Evolutionary conservation across 2,113 vertebrate genomes (phyloP), one percentile per base, ranked within the genome.

Genomic region (Hydrolagus affinis): DNA sequence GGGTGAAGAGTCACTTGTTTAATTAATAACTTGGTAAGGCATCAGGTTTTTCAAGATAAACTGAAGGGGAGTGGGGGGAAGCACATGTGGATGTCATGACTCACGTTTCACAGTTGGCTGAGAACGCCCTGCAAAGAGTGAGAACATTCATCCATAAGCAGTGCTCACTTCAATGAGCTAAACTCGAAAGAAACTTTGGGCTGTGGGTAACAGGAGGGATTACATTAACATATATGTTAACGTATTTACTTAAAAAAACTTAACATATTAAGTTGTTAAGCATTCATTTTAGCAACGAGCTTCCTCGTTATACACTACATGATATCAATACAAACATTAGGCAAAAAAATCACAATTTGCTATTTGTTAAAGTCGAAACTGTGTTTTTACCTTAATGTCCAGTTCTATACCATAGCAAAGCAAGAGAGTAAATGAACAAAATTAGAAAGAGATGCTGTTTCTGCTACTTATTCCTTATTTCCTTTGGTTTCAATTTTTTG

Each of bases 31-130:
- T 19, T 23, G 28, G 15, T 83, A 2, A 32, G 56, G 28, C 32
- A 56, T 83, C 62, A 83, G 62, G 78, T 83, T 64, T 30, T 74
- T 86, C 64, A 78, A 75, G 62, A 76, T 8, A 66, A 57, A 70
- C 21, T 21, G 23, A 32, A 21, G 77, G 68, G 71, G 71, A 76
- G 75, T 59, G 75, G 87, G 85, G 86, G 56, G 85, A 57, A 60
- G 87, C 87, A 89, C 92, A 91, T 89, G 92, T 92, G 91, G 86
- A 87, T 90, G 91, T 90, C 89, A 90, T 74, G 86, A 87, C 87
- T 78, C 88, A 87, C 71, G 25, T 86, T 92, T 92, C 90, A 91
- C 90, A 87, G 89, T 70, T 92, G 90, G 75, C 87, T 90, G 88
- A 90, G 74, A 85, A 89, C 86, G 89, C 86, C 87, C 89, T 87